A percentile compares a stretch with the other conserved stretches of the same genome.
Evolutionary conservation across 2,888 invertebrate species (phyloP).

Genomic region (Osmoderma eremita): DNA sequence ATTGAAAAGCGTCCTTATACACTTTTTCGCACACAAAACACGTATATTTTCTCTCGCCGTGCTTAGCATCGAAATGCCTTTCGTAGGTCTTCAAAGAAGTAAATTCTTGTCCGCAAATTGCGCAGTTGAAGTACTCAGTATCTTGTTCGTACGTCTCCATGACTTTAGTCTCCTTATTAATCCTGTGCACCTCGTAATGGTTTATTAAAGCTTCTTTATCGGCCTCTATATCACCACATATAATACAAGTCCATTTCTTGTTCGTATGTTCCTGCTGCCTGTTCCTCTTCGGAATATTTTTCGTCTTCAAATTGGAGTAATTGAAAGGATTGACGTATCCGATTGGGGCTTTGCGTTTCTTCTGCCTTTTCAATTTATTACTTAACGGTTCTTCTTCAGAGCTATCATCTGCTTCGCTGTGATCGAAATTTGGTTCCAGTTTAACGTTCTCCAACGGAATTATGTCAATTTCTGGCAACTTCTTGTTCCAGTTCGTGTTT

Average conservation of each 20-base stretch:
- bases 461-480: slow-evolving; percentile 47
- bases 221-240: slow-evolving; percentile 45
- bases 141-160: slow-evolving; percentile 32
- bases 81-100: slow-evolving; percentile 54
- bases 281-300: slow-evolving; percentile 21
- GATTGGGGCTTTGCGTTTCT: slow-evolving; percentile 7
- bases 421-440: slow-evolving; percentile 11
- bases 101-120: slow-evolving; percentile 52
- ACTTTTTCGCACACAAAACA: slow-evolving; percentile 70
- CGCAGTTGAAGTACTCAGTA: slow-evolving; percentile 49
- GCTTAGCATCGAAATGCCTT: slow-evolving; percentile 54
- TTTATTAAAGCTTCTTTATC: slow-evolving; percentile 48
- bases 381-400: not conserved
- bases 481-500: slow-evolving; percentile 41
- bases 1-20: slow-evolving; percentile 50
- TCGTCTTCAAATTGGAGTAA: slow-evolving; percentile 41
- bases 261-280: slow-evolving; percentile 34
- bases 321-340: slow-evolving; percentile 48
- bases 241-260: slow-evolving; percentile 49
- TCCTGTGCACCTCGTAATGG: slow-evolving; percentile 50
- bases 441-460: slow-evolving; percentile 41
- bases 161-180: slow-evolving; percentile 43
- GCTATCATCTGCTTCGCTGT: slow-evolving; percentile 14
- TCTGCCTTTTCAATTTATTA: not conserved
- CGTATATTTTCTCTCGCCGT: slow-evolving; percentile 69